Base-by-base conservation (phyloP, 2,888 invertebrate genomes). In the Melipona bicolor region DNA sequence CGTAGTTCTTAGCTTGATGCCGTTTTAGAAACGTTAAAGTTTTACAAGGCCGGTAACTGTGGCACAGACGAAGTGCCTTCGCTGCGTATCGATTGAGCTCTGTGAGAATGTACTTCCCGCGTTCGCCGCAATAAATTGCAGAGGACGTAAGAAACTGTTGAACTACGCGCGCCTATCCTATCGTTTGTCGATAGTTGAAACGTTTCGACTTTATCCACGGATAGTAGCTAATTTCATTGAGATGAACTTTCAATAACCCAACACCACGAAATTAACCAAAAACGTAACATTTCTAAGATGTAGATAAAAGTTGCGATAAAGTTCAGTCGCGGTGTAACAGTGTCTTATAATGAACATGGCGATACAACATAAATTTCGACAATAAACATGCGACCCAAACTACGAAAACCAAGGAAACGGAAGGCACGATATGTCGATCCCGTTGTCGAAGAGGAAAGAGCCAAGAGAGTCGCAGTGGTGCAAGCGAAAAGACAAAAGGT, bases 401-500 rank as follows among this genome's bases (percentile, higher is more conserved):
- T 24, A n/a, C 61, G 73, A 21, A 74, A 74, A 21, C 54, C 64
- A 24, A 85, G 69, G 52, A 78, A 75, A 70, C 77, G 83, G 6
- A 77, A 73, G 32, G 1, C 13, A 4, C 65, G 49, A 13, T 13
- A 43, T 9, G 24, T 69, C 3, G 81, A 88, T 81, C 59, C 71
- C 0, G 19, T 54, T 2, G 67, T 74, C 54, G 70, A 79, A 67
- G 82, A 79, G 64, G 78, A 75, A 80, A 79, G 9, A 24, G 65
- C 36, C 11, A 62, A 52, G 36, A 83, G 49, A 64, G 32, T 89
- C 9, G 70, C 71, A 21, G 70, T 19, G 11, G 62, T 86, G 24
- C 64, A 87, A 70, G 77, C 59, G 4, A 89, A 75, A 49, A 72
- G 83, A 32, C 84, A 86, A 27, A 61, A 67, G 52, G 54, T 87